Evolutionary conservation across 2,797 vertebrate genomes (phyloP), one percentile per base, ranked within the genome.

Genomic region (Pangasius sanitwongsei): DNA sequence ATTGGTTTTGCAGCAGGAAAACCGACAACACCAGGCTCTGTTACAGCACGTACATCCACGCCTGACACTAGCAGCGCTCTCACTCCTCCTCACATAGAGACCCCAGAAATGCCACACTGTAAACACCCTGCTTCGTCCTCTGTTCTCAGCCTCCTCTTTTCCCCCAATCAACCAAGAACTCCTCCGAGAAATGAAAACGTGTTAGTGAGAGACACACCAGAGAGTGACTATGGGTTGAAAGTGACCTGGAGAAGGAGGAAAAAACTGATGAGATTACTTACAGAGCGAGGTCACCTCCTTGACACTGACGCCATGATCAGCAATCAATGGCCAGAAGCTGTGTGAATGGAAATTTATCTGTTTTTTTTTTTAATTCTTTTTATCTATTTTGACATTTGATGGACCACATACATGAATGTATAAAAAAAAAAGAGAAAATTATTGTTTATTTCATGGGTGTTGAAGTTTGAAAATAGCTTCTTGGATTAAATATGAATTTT

Each of bases 211-310:
- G 97, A 98, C 74, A 99, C 98, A 1, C 98, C 97, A 0, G 97
- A 98, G 92, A 95, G 92, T 0, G 96, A 97, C 90, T 99, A 98
- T 9, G 97, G 97, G 2, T 0, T 99, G 4, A 98, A 95, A 89
- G 97, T 97, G 83, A 98, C 97, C 0, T 99, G 98, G 98, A 96
- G 97, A 77, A 96, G 92, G 75, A 95, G 98, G 85, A 95, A 90
- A 88, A 92, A 86, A 0, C 59, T 98, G 0, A 96, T 97, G 96
- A 86, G 89, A 31, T 90, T 95, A 89, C 94, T 98, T 74, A 95
- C 87, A 89, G 93, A 96, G 72, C 94, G 86, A 7, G 97, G 97
- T 2, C 93, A 94, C 88, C 95, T 99, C 87, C 95, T 95, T 9
- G 87, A 92, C 57, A 94, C 92, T 0, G 95, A 97, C n/a, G 69